A percentile compares a stretch with the other conserved stretches of the same genome.
These are phyloP conservation scores for Eumerus sabulonum DNA, from an alignment of 2,888 invertebrate genomes.

Conservation along the genomic window DNA sequence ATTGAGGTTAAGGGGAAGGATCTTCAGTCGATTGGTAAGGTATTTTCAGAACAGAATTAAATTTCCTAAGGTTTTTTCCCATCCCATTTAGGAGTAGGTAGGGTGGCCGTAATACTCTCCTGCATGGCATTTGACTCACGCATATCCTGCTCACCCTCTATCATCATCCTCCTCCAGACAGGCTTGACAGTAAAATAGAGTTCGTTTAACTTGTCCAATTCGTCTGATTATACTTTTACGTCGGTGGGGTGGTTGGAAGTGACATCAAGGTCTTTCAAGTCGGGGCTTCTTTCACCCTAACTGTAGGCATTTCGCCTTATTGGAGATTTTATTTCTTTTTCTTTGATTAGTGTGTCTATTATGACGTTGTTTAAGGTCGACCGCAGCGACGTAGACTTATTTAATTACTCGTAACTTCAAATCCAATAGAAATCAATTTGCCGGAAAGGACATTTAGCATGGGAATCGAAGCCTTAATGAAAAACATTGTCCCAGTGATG, in stretches of 20 bases:
- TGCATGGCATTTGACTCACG: no score
- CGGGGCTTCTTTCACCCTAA: constrained; percentile 24
- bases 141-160: constrained; percentile 14
- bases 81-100: no score
- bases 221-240: neutral
- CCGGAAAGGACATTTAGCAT: constrained; percentile 34
- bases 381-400: constrained; percentile 25
- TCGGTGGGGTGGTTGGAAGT: neutral
- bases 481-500: no score
- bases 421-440: constrained; percentile 40
- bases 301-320: neutral
- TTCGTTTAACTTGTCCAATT: constrained; percentile 18
- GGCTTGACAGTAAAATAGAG: constrained; percentile 1
- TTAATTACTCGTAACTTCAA: constrained; percentile 29
- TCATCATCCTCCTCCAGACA: constrained; percentile 19
- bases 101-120: no score
- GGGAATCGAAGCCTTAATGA: constrained; percentile 12
- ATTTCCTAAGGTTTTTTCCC: neutral
- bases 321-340: neutral
- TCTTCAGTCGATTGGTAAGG: no score
- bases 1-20: no score
- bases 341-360: constrained; percentile 24
- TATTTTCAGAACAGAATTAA: neutral
- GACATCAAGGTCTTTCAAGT: constrained; percentile 29
- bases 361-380: constrained; percentile 24